These are phyloP conservation scores for Morelia viridis DNA, from an alignment of 2,797 vertebrate genomes.

Conservation along the genomic window DNA sequence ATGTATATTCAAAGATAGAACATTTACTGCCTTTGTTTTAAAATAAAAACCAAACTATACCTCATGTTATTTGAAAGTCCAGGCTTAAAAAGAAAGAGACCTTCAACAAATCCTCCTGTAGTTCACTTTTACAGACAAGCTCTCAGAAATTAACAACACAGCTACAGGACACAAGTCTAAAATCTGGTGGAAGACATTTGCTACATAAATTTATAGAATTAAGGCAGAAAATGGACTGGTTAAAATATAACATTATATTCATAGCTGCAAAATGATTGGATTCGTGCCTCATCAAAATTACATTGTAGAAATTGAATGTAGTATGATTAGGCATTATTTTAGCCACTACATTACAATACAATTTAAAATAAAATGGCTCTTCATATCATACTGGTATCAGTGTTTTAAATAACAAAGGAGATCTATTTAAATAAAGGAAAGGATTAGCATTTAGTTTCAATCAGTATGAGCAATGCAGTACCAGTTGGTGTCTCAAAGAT, in stretches of 20 bases:
- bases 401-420: slow-evolving; percentile 84
- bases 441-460: slow-evolving; percentile 84
- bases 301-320: slow-evolving; percentile 80
- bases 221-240: slow-evolving; percentile 71
- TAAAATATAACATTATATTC: slow-evolving; percentile 70
- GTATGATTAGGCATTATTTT: slow-evolving; percentile 83
- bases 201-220: slow-evolving; percentile 70
- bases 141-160: slow-evolving; percentile 34
- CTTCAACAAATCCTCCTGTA: neutral
- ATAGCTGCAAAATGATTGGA: slow-evolving; percentile 69
- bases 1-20: slow-evolving; percentile 56
- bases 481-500: slow-evolving; percentile 83
- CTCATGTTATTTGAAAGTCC: slow-evolving; percentile 54
- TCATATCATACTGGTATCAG: slow-evolving; percentile 79
- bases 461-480: slow-evolving; percentile 78
- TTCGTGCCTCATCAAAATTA: slow-evolving; percentile 80
- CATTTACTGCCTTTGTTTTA: slow-evolving; percentile 51
- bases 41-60: slow-evolving; percentile 55
- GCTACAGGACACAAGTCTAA: slow-evolving; percentile 50
- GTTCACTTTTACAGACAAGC: slow-evolving; percentile 49
- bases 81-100: slow-evolving; percentile 28
- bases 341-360: slow-evolving; percentile 81
- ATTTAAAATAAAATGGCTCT: slow-evolving; percentile 80
- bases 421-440: slow-evolving; percentile 75
- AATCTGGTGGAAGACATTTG: slow-evolving; percentile 64